Evolutionary conservation across 2,888 invertebrate species (phyloP).

Genomic region (Ochropacha duplaris): DNA sequence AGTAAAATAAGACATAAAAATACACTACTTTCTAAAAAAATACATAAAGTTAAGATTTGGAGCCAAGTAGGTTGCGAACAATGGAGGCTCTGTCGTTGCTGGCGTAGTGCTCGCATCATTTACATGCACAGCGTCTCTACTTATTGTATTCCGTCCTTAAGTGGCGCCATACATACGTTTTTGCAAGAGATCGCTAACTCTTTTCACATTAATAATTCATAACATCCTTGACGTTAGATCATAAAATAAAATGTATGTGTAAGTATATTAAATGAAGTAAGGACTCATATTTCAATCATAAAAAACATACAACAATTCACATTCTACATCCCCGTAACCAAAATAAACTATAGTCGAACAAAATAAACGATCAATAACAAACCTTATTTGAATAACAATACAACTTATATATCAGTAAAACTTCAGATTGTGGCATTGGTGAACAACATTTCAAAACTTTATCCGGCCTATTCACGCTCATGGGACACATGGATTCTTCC

Average conservation of each 20-base stretch:
- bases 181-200: constrained; percentile 26
- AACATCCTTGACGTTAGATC: constrained; percentile 13
- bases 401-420: constrained; percentile 6
- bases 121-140: constrained; percentile 45
- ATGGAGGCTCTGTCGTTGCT: constrained; percentile 29
- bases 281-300: not conserved
- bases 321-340: too few relatives aligned
- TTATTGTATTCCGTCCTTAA: constrained; percentile 34
- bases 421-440: constrained; percentile 11
- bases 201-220: constrained; percentile 34
- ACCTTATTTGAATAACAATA: not conserved
- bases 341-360: not conserved
- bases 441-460: constrained; percentile 28
- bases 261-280: not conserved
- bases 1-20: constrained; percentile 1
- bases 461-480: constrained; percentile 32
- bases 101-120: constrained; percentile 47
- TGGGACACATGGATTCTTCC: constrained; percentile 44
- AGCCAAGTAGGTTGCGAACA: constrained; percentile 70
- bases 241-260: not conserved
- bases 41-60: constrained; percentile 50
- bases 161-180: constrained; percentile 31
- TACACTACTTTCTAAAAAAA: constrained; percentile 40
- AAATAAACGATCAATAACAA: not conserved
- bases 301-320: not conserved